Base-by-base conservation (phyloP, 2,888 invertebrate genomes). In the Scelioninae gen. 1 region DNA sequence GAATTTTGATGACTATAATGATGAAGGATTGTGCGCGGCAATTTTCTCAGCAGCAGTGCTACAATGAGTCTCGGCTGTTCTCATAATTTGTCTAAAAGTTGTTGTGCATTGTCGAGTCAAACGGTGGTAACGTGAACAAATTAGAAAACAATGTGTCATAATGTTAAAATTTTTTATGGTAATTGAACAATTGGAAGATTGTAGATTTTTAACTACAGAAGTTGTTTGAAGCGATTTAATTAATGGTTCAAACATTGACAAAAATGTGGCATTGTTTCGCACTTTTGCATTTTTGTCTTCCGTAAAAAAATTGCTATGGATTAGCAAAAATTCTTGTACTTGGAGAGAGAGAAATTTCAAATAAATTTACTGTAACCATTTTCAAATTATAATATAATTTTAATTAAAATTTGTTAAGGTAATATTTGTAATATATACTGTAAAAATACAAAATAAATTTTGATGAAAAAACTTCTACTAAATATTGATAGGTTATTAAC, bases 1-100 rank as follows among this genome's bases (percentile, higher is more conserved):
- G 71, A 71, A 68, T 68, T 45, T 45, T 68, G 34, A 76, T 68
- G 60, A 68, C 38, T 56, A n/a, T n/a, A n/a, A 15, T 55, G 38
- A 53, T 49, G 31, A 43, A 51, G 58, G 49, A 74, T 63, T 75
- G 31, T 58, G 40, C 7, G 40, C 49, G 11, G 49, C 49, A 65
- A 75, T 75, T 65, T 75, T 75, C 65, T 75, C 75, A 75, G 58
- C 49, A 8, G 45, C 11, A 15, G 56, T 65, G 11, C 58, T 49
- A 10, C 38, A 49, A 38, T 58, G 49, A 75, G 55, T 66, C 51
- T 23, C 11, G 4, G 23, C 55, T 56, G 43, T 62, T 77, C 69
- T 34, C 69, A 62, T 32, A 47, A 69, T 66, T 76, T 60, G 43
- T 34, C 51, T 43, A 16, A 69, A 51, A 69, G 31, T 77, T 15